Evolutionary conservation across 2,797 vertebrate species (phyloP).

Genomic region (Alosa sapidissima): DNA sequence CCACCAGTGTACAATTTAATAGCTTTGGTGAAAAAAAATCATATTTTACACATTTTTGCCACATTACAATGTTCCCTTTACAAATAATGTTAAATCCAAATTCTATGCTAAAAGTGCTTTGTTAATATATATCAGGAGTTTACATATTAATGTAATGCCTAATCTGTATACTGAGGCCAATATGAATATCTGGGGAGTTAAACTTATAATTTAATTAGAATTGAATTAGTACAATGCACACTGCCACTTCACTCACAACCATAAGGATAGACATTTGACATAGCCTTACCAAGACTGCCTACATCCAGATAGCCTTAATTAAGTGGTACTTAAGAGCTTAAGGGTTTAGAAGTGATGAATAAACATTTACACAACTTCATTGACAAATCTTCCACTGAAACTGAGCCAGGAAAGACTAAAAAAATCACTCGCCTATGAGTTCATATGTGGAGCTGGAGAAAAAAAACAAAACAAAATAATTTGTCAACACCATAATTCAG

Average conservation of each 20-base stretch:
- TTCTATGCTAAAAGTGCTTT: slow-evolving; percentile 64
- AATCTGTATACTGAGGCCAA: slow-evolving; percentile 10
- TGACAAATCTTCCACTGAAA: slow-evolving; percentile 13
- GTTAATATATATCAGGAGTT: slow-evolving; percentile 45
- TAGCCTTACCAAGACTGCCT: not conserved
- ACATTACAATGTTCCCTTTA: slow-evolving; percentile 21
- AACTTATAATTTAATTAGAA: slow-evolving; percentile 14
- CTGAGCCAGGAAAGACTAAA: not conserved
- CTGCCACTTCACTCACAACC: slow-evolving; percentile 20
- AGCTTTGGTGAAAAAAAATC: slow-evolving; percentile 69
- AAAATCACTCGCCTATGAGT: not conserved
- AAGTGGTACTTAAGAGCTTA: slow-evolving; percentile 13
- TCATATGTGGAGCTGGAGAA: not conserved
- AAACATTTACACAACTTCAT: not conserved
- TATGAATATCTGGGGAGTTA: slow-evolving; percentile 14
- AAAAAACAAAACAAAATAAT: not conserved
- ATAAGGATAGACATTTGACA: not conserved
- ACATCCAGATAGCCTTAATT: slow-evolving; percentile 15
- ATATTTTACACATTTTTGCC: slow-evolving; percentile 32
- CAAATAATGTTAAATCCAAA: slow-evolving; percentile 35
- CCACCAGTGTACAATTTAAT: slow-evolving; percentile 65
- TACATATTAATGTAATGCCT: slow-evolving; percentile 16
- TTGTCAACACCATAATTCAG: not conserved
- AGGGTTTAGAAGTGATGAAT: slow-evolving; percentile 15
- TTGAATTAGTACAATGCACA: slow-evolving; percentile 20